These are phyloP conservation scores for Piscicola geometra DNA, from an alignment of 2,888 invertebrate species.

Conservation along the genomic window DNA sequence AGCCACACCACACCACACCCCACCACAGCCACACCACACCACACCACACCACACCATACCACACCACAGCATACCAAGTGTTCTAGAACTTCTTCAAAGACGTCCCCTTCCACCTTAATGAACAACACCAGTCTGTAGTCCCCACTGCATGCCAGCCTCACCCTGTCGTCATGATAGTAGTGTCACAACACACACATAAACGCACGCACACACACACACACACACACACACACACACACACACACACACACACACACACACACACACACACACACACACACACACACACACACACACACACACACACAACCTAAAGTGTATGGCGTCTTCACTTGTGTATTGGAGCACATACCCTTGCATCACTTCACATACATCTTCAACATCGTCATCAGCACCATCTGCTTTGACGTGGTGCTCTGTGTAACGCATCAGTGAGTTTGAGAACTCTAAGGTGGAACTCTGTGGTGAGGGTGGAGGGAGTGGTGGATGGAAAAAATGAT, in stretches of 20 bases:
- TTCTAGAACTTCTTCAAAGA: not conserved
- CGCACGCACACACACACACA: no score
- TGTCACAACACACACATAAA: no score
- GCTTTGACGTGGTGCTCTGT: not conserved
- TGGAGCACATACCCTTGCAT: not conserved
- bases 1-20: no score
- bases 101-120: not conserved
- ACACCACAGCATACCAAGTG: not conserved
- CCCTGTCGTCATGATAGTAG: not conserved
- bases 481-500: no score
- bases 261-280: no score
- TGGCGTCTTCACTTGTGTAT: not conserved
- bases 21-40: no score
- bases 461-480: no score
- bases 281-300: no score
- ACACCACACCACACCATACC: no score
- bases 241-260: no score
- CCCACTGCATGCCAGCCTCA: not conserved
- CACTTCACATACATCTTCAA: no score
- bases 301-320: not conserved
- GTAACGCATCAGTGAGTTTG: conserved; percentile 3
- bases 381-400: not conserved
- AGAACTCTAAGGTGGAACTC: not conserved
- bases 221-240: no score
- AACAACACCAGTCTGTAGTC: conserved; percentile 4